A percentile compares a stretch with the other conserved stretches of the same genome.
These are phyloP conservation scores for Drosophila conformis DNA, from an alignment of 2,888 invertebrate species.

Conservation along the genomic window DNA sequence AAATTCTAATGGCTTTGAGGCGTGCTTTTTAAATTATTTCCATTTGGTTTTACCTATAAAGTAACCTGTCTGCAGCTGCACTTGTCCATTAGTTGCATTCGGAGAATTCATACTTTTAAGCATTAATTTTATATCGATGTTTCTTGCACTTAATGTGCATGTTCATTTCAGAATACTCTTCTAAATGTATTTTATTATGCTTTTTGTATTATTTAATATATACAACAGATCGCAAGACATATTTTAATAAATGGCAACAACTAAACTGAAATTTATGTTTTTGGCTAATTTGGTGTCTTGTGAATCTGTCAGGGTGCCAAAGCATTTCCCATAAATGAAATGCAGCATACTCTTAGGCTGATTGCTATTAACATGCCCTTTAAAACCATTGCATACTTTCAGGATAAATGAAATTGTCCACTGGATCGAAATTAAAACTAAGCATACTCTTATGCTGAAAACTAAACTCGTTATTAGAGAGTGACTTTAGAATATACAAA, in stretches of 20 bases:
- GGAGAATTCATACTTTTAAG: too few species aligned
- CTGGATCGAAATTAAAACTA: rapidly evolving
- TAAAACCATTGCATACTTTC: not conserved
- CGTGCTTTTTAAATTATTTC: not conserved
- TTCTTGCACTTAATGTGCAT: too few species aligned
- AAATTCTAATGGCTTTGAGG: not conserved
- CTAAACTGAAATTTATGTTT: not conserved
- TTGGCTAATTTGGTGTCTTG: not conserved
- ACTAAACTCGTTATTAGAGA: not conserved
- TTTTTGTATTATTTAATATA: too few species aligned
- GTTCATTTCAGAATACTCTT: too few species aligned
- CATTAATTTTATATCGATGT: too few species aligned
- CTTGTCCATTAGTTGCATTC: too few species aligned
- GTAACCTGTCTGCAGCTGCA: too few species aligned
- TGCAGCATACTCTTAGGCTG: not conserved
- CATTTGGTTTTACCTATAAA: not conserved
- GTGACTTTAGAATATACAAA: not conserved
- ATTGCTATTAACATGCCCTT: not conserved
- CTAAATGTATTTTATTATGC: too few species aligned
- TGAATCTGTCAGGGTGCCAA: not conserved
- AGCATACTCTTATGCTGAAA: not conserved
- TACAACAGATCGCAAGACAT: too few species aligned
- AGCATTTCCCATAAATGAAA: not conserved
- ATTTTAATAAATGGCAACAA: too few species aligned
- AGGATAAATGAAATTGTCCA: rapidly evolving